Evolutionary conservation across 2,797 vertebrate genomes (phyloP), one percentile per base, ranked within the genome.

Genomic region (Halcyon badia): DNA sequence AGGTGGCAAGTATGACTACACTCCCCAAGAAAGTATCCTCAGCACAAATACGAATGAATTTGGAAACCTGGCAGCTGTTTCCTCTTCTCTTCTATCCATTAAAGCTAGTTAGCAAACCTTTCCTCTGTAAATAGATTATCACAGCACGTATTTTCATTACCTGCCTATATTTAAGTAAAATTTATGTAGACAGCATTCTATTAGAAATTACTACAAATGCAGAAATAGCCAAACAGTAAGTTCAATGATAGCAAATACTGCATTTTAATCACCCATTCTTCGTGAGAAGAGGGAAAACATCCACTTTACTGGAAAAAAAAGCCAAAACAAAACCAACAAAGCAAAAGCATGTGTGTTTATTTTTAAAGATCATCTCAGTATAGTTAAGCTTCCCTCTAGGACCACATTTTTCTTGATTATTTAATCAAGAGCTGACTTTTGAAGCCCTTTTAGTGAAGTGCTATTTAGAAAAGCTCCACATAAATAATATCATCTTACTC

Each of bases 1-100:
- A 97, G 76, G 69, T 94, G 91, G 88, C 24, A 91, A 88, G 20
- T 78, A 71, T 72, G 73, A 93, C 42, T 72, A 66, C 21, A 57
- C 41, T 73, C 17, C 21, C 39, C 24, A 15, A 62, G 39, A 69
- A 91, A 91, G 49, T 30, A 95, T 82, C 73, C 80, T 91, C 69
- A 66, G 20, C 42, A 71, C 25, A 92, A 87, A 21, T 51, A 79
- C 52, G 58, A 81, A 89, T 7, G 7, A 61, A 51, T 93, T 86
- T 69, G 72, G 89, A 96, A 94, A 87, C 2, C 4, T 69, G 58
- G 33, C 57, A 89, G 82, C 52, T 75, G 41, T 49, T 89, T 48
- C 15, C 9, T 15, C 6, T 16, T 25, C 35, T 58, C 86, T 83
- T 80, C 37, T 24, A 81, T 25, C 44, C 37, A 78, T 28, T 76